Evolutionary conservation across 2,113 vertebrate species (phyloP).

Genomic region (Anolis sagrei): DNA sequence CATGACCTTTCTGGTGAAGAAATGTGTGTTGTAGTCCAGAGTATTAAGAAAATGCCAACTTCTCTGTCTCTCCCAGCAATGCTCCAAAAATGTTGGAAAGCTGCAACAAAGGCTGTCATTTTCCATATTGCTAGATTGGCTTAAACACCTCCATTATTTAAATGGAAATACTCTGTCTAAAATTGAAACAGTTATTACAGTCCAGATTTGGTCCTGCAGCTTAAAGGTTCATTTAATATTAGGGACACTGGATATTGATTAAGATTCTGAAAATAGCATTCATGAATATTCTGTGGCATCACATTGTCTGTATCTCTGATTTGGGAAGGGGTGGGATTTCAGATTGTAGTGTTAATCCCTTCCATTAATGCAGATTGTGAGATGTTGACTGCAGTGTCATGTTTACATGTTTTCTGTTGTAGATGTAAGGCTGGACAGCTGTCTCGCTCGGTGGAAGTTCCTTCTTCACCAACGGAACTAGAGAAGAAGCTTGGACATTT

Average conservation of each 20-base stretch:
- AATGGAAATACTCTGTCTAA: too few relatives aligned
- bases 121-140: too few relatives aligned
- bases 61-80: too few relatives aligned
- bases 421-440: slow-evolving; percentile 20
- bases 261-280: not conserved
- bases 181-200: too few relatives aligned
- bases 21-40: not conserved
- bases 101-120: too few relatives aligned
- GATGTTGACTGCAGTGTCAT: not conserved
- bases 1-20: not conserved
- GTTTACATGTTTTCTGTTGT: not conserved
- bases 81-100: too few relatives aligned
- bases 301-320: not conserved
- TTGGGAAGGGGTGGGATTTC: not conserved
- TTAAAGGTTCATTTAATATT: too few relatives aligned
- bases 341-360: not conserved
- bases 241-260: too few relatives aligned
- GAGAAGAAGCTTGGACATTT: slow-evolving; percentile 31
- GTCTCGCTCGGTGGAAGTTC: not conserved
- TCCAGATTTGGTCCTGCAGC: too few relatives aligned
- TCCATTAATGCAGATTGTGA: not conserved
- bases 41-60: too few relatives aligned
- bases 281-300: not conserved
- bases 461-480: slow-evolving; percentile 25
- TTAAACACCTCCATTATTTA: too few relatives aligned